These are phyloP conservation scores for Calosoma granatense DNA, from an alignment of 1,140 invertebrate genomes.

Conservation along the genomic window DNA sequence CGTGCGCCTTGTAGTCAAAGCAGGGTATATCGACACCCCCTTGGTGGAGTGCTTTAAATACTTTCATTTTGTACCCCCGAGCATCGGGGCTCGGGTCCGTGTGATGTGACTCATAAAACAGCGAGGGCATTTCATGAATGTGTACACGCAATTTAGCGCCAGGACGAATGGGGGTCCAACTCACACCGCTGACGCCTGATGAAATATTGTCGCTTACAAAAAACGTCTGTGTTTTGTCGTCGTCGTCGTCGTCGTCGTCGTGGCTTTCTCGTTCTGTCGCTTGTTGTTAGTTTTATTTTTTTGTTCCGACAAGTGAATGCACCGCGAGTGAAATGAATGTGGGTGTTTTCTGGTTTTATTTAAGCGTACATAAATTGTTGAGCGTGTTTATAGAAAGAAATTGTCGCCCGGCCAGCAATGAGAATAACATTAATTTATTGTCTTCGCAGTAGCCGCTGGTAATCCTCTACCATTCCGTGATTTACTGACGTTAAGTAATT, in stretches of 20 bases:
- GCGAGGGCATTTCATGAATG: constrained; percentile 1
- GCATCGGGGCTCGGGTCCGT: neutral
- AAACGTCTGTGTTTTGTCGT: neutral
- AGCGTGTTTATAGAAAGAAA: neutral
- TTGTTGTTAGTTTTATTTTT: no score
- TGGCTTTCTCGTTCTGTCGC: no score
- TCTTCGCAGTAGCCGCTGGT: neutral
- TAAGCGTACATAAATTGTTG: neutral
- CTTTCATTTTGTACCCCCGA: neutral
- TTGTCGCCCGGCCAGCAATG: neutral
- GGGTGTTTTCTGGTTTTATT: neutral
- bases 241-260: neutral
- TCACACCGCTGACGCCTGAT: neutral
- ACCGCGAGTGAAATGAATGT: neutral
- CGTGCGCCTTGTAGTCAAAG: neutral
- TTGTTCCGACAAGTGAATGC: neutral
- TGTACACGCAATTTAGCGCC: constrained; percentile 4
- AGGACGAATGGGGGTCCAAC: neutral
- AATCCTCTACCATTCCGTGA: neutral
- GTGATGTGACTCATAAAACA: neutral
- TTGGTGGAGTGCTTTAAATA: neutral
- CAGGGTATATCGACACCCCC: neutral
- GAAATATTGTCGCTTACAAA: neutral
- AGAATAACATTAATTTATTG: neutral
- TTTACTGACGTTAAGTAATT: neutral